Base-by-base conservation (phyloP, 2,888 invertebrate species). In the Drosophila maculinotata region DNA sequence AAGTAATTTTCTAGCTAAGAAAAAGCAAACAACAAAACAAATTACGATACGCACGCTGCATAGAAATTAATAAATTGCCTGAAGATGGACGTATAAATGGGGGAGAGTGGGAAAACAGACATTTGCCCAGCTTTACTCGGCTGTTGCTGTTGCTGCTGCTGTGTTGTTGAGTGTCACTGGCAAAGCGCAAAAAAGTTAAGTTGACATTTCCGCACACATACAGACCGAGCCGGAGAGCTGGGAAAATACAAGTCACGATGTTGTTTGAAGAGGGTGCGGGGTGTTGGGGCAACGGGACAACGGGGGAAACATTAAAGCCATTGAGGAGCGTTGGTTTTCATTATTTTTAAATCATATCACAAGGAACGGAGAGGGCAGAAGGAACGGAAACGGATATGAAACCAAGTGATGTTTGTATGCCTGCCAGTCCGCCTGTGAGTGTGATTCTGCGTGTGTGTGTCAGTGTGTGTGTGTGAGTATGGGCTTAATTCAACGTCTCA, bases 341-440 rank as follows among this genome's bases (percentile, higher is more conserved):
- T 83, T 87, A 87, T 87, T 87, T 83, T 83, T 81, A 87, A 83
- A 83, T 83, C 83, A 83, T 87, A 87, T 83, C 81, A 87, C 49
- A 70, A 63, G 65, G 30, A 33, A 38, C 39, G 51, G 63, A 28
- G 52, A 33, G 45, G 10, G n/a, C n/a, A 28, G 59, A 41, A 33
- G 12, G 26, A n/a, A 9, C n/a, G 38, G 83, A 87, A 84, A 74
- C 79, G 83, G 85, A 81, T 84, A 84, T 81, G 71, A 73, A 69
- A 56, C 62, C 70, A 58, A 81, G 59, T 79, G 73, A 74, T 81
- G 79, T 69, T 79, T 79, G 66, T 49, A 31, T 30, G 48, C 33
- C 23, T 39, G 5, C 33, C 17, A 33, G 30, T 54, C 30, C 35
- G n/a, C 26, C 9, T 33, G 31, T 35, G 57, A 39, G 57, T 56